Evolutionary conservation across 2,113 vertebrate species (phyloP).

Genomic region (Coturnix japonica): DNA sequence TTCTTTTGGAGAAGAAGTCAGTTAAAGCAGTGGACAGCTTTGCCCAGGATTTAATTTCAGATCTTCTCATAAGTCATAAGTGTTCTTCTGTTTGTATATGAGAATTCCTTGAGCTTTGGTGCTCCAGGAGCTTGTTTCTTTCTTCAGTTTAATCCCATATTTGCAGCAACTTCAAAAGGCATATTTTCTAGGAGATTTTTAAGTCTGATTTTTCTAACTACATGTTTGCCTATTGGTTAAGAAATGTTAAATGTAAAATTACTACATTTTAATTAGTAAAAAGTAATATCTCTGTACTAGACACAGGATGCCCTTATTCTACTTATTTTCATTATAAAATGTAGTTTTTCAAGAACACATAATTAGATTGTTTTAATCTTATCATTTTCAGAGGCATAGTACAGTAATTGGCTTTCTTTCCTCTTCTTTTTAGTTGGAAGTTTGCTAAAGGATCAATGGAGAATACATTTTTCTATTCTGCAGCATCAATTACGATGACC

Average conservation of each 20-base stretch:
- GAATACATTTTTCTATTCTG: slow-evolving; percentile 73
- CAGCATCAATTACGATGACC: slow-evolving; percentile 76
- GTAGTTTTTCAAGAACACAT: slow-evolving; percentile 76
- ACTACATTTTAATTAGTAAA: slow-evolving; percentile 69
- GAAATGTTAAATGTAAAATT: slow-evolving; percentile 43
- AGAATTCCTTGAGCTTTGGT: neutral
- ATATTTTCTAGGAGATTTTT: slow-evolving; percentile 13
- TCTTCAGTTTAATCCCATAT: neutral
- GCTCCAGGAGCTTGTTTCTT: neutral
- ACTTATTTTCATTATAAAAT: slow-evolving; percentile 77
- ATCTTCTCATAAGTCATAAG: neutral
- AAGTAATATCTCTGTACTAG: slow-evolving; percentile 57
- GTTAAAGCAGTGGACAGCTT: neutral
- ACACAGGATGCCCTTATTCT: slow-evolving; percentile 63
- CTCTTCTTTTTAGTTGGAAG: slow-evolving; percentile 76
- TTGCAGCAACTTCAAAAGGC: neutral
- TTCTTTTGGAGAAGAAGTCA: neutral
- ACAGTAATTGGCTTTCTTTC: slow-evolving; percentile 80
- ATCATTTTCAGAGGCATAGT: slow-evolving; percentile 77
- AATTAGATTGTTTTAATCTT: slow-evolving; percentile 83
- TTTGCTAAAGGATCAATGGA: slow-evolving; percentile 78
- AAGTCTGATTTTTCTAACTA: slow-evolving; percentile 36
- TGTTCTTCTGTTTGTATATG: neutral
- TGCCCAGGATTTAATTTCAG: neutral
- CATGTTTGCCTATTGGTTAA: slow-evolving; percentile 43